Evolutionary conservation across 2,113 vertebrate species (phyloP), one percentile per base, ranked within the genome.

Genomic region (Catagonus wagneri): DNA sequence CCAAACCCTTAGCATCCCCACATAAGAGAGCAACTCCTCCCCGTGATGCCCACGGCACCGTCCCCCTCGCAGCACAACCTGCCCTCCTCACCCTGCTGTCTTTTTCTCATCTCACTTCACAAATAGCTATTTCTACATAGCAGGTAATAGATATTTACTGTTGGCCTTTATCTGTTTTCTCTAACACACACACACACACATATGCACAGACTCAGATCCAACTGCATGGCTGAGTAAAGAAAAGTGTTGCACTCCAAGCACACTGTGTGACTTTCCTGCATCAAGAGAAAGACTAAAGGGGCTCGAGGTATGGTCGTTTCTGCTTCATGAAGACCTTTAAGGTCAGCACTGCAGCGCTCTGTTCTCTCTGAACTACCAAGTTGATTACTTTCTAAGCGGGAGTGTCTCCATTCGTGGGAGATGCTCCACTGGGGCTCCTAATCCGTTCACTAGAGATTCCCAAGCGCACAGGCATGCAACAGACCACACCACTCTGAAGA

Each of bases 331-430:
- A n/a, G 36, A 58, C 58, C 92, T 96, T 95, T 74, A 68, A 86
- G 95, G 19, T 90, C 71, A 27, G 50, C 56, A 7, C 22, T 2
- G 10, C 14, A 60, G 63, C 11, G 27, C 16, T 76, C 16, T 76
- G 66, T 44, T 93, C 58, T 29, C 96, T 96, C 89, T 96, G 66
- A 96, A 94, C 97, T 90, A 85, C 61, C 29, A 65, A 95, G 89
- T 68, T 95, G 83, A 89, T 96, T 96, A 66, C 78, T 87, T 96
- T 97, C 97, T 98, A 90, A 96, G 93, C 93, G 96, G 83, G 63
- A 95, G 78, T 50, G 89, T 52, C 92, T 96, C 63, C 86, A 94
- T 95, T 97, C 85, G 13, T 10, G 87, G 80, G 91, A 65, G 69
- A 52, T 90, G 32, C n/a, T 22, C 54, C 92, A 74, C 60, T 86